Conservation (phyloP, 2,888 invertebrate species). For the Microdon myrmicae region DNA sequence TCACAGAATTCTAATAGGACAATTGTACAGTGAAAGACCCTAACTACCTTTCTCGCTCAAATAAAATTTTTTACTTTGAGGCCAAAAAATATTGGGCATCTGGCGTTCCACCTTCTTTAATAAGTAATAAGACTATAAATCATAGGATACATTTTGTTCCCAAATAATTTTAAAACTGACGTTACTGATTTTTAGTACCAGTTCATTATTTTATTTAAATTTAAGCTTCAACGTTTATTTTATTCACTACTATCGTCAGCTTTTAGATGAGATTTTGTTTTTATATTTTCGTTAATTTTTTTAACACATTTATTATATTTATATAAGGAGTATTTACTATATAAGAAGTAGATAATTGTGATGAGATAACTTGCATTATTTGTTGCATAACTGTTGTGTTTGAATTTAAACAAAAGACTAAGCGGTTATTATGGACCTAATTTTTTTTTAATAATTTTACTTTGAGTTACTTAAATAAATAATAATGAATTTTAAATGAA, state of each 20-base stretch:
- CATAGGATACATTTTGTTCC: neutral
- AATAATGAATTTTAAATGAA: no score
- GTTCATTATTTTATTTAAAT: constrained; percentile 9
- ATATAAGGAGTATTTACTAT: constrained; percentile 24
- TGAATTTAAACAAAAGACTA: constrained; percentile 59
- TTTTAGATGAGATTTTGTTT: no score
- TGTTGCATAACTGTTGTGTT: constrained; percentile 66
- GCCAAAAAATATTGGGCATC: no score
- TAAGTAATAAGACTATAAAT: no score
- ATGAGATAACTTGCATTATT: constrained; percentile 54
- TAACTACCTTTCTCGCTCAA: no score
- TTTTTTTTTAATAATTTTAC: neutral
- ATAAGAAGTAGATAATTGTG: constrained; percentile 46
- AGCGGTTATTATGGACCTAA: constrained; percentile 23
- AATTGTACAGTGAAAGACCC: no score
- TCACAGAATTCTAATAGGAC: no score
- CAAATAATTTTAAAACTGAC: neutral
- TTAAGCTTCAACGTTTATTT: no score
- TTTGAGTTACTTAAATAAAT: neutral
- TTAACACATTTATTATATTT: constrained; percentile 16
- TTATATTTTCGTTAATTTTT: constrained; percentile 12
- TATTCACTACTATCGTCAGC: no score
- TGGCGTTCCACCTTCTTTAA: no score
- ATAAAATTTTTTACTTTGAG: no score
- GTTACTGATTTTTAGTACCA: neutral